Base-by-base conservation (phyloP, 2,888 invertebrate species). In the Sycophila texana region DNA sequence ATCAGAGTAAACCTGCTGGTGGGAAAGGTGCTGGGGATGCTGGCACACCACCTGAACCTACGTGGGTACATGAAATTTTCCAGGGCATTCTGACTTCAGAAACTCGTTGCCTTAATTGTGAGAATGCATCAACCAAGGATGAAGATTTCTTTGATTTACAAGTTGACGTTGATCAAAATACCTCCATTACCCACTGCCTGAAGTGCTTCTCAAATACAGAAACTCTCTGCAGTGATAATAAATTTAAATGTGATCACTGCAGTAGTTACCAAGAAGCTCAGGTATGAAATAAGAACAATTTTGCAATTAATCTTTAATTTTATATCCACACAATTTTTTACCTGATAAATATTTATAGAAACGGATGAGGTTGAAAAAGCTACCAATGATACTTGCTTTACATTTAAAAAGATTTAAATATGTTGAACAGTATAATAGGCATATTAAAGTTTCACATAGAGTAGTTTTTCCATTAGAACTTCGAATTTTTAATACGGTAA, bases 31-130 rank as follows among this genome's bases (percentile, higher is more conserved):
- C 91, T 60, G 92, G 92, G 81, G 92, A 92, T 89, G 92, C 92
- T 84, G 92, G 92, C 84, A 92, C 95, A 85, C 91, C 91, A 90
- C 92, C 95, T 0, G 98, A 98, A 87, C 97, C 98, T 70, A 99
- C 99, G 0, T 99, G 99, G 99, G 99, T 99, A 81, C 99, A 99
- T 90, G 99, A 99, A 92, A 99, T 99, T 89, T 99, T 99, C 92
- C 99, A 99, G 92, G 99, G 99, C 83, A 99, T 99, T 74, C 93
- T 99, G 82, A 99, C 99, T 4, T 99, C 99, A 91, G 99, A 99
- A 93, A 99, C 99, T 1, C 93, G 98, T 86, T 99, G 99, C 92
- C 94, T 99, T 86, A 99, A 99, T 92, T 99, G 99, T 92, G 99
- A 99, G 93, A 99, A 99, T 84, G 98, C 99, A 88, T 98, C 99